These are phyloP conservation scores for Probosciger aterrimus DNA, from an alignment of 2,113 vertebrate species.

Conservation along the genomic window DNA sequence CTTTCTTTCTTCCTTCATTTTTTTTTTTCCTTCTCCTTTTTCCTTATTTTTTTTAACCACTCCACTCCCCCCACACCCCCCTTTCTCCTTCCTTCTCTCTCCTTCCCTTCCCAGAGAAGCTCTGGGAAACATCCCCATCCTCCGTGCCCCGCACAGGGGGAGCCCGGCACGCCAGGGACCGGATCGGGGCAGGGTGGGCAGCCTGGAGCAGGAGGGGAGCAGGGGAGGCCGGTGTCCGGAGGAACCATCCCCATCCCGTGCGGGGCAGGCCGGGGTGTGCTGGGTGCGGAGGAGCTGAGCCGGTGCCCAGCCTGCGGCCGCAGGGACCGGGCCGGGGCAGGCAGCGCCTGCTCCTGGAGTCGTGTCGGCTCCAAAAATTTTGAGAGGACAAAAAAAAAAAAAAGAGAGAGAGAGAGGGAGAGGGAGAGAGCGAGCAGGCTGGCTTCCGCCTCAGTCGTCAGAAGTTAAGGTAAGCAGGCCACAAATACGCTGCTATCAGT, in stretches of 20 bases:
- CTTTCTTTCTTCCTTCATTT: slow-evolving; percentile 57
- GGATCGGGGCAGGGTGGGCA: slow-evolving; percentile 74
- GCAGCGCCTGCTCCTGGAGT: slow-evolving; percentile 77
- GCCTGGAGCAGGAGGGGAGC: slow-evolving; percentile 50
- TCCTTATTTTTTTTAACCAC: background rate
- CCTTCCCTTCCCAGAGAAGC: slow-evolving; percentile 76
- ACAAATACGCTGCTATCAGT: slow-evolving; percentile 87
- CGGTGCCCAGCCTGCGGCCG: slow-evolving; percentile 65
- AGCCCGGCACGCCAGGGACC: slow-evolving; percentile 68
- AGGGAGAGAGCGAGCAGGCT: slow-evolving; percentile 62
- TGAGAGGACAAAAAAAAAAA: background rate
- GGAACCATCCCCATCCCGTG: slow-evolving; percentile 36
- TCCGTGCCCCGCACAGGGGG: slow-evolving; percentile 74
- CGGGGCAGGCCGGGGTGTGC: background rate
- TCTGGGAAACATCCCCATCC: slow-evolving; percentile 83
- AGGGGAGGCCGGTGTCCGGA: slow-evolving; percentile 7
- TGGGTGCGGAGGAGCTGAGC: slow-evolving; percentile 59
- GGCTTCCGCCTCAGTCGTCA: slow-evolving; percentile 89
- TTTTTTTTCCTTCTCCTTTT: background rate
- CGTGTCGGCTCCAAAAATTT: slow-evolving; percentile 65
- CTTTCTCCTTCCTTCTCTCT: slow-evolving; percentile 71
- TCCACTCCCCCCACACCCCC: slow-evolving; percentile 58
- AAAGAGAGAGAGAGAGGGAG: background rate
- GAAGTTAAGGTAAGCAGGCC: slow-evolving; percentile 98
- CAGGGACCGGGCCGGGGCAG: slow-evolving; percentile 62